Conservation (phyloP, 92 coral and sea anemone species). For the Actinernus sp. region DNA sequence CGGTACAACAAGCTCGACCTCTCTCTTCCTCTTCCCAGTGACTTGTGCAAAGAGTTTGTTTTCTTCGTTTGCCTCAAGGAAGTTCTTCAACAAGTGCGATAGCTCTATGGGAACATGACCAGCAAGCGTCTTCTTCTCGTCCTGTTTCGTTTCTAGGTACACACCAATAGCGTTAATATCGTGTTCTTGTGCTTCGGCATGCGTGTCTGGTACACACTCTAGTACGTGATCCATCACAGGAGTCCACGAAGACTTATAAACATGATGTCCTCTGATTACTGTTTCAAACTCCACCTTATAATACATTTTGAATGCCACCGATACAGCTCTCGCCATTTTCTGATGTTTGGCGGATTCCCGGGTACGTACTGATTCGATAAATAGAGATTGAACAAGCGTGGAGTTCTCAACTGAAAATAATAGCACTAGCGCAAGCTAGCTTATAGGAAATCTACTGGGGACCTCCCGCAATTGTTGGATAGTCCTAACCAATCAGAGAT, state of each 20-base stretch:
- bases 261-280: conserved; percentile 42
- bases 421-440: too few species aligned
- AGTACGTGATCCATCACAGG: conserved; percentile 68
- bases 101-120: conserved; percentile 58
- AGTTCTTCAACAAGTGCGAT: conserved; percentile 40
- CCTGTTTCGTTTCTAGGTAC: conserved; percentile 4
- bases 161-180: conserved; percentile 40
- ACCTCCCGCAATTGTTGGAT: background rate
- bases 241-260: conserved; percentile 38
- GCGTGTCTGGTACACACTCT: conserved; percentile 47
- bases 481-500: conserved; percentile 24
- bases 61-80: conserved; percentile 32
- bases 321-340: conserved; percentile 56
- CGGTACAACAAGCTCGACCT: conserved; percentile 34
- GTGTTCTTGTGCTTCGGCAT: conserved; percentile 38
- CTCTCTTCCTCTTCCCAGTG: conserved; percentile 41
- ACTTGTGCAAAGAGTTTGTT: conserved; percentile 45
- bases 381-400: too few species aligned
- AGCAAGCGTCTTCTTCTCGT: conserved; percentile 39
- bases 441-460: background rate
- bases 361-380: too few species aligned
- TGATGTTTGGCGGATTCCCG: too few species aligned
- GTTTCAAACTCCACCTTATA: conserved; percentile 39
- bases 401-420: too few species aligned
- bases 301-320: conserved; percentile 63